Evolutionary conservation across 2,888 invertebrate species (phyloP).

Genomic region (Drosophila paramelanica): DNA sequence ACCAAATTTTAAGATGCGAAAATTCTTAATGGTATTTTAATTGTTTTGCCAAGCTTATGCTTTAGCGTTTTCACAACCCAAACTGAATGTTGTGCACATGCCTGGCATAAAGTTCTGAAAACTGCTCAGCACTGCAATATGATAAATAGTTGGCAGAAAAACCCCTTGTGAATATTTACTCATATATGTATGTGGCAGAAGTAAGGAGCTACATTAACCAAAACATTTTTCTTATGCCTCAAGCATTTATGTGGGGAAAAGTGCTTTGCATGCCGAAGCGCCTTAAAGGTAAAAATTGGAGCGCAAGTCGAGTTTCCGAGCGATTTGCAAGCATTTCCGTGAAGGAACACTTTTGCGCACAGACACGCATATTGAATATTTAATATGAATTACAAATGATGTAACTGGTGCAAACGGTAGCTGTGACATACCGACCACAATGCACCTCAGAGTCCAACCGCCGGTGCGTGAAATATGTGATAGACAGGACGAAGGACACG

Average conservation of each 20-base stretch:
- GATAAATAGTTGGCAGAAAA: background rate
- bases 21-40: too few species aligned
- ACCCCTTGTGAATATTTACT: background rate
- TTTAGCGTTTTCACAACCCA: too few species aligned
- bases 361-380: constrained; percentile 55
- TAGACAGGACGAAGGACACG: constrained; percentile 8
- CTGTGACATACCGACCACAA: constrained; percentile 8
- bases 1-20: too few species aligned
- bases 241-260: constrained; percentile 1
- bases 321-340: constrained; percentile 3
- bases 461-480: constrained; percentile 30
- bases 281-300: constrained; percentile 11
- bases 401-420: constrained; percentile 20
- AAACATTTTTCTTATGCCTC: constrained; percentile 11
- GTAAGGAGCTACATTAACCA: background rate
- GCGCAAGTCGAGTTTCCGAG: background rate
- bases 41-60: too few species aligned
- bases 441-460: constrained; percentile 12
- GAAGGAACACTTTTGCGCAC: constrained; percentile 11
- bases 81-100: too few species aligned
- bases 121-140: background rate
- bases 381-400: constrained; percentile 58
- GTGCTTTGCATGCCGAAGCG: constrained; percentile 24
- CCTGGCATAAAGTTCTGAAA: background rate
- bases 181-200: constrained; percentile 1